A percentile compares a stretch with the other conserved stretches of the same genome.
Evolutionary conservation across 2,888 invertebrate species (phyloP).

Genomic region (Heterodera filipjevi): DNA sequence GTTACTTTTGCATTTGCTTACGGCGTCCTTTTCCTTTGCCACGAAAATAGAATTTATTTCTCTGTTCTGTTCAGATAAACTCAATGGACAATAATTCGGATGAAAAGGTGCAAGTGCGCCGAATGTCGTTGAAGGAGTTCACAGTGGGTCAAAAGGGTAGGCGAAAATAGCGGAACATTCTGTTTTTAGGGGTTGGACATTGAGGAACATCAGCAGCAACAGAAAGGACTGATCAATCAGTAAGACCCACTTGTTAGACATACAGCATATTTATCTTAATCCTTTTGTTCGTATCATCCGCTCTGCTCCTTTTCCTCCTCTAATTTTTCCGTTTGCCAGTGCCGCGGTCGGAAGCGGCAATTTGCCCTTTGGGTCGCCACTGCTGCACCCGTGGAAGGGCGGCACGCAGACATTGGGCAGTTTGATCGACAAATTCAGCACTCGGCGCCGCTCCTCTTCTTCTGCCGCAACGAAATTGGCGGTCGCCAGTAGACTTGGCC

Average conservation of each 20-base stretch:
- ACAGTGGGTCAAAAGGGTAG: constrained; percentile 10
- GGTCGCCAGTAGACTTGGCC: neutral
- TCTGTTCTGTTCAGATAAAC: neutral
- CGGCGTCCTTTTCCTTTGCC: too few relatives aligned
- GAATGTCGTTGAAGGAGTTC: constrained; percentile 39
- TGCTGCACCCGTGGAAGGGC: constrained; percentile 32
- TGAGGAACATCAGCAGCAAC: constrained; percentile 20
- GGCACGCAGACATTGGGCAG: constrained; percentile 39
- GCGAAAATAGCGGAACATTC: neutral
- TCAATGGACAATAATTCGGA: constrained; percentile 26
- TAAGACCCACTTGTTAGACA: neutral
- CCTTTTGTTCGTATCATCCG: too few relatives aligned
- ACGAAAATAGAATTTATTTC: too few relatives aligned
- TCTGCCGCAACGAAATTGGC: constrained; percentile 16
- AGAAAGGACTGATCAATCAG: neutral
- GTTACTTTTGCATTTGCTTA: too few relatives aligned
- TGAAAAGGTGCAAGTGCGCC: constrained; percentile 29
- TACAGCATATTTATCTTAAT: too few relatives aligned
- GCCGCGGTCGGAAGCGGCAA: neutral
- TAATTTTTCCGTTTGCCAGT: neutral
- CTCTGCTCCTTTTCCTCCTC: neutral
- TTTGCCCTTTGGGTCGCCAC: constrained; percentile 32
- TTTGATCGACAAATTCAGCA: constrained; percentile 41
- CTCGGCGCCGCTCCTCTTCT: constrained; percentile 24
- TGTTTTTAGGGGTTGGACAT: constrained; percentile 22